Evolutionary conservation across 2,888 invertebrate genomes (phyloP).

Genomic region (Erebia ligea): DNA sequence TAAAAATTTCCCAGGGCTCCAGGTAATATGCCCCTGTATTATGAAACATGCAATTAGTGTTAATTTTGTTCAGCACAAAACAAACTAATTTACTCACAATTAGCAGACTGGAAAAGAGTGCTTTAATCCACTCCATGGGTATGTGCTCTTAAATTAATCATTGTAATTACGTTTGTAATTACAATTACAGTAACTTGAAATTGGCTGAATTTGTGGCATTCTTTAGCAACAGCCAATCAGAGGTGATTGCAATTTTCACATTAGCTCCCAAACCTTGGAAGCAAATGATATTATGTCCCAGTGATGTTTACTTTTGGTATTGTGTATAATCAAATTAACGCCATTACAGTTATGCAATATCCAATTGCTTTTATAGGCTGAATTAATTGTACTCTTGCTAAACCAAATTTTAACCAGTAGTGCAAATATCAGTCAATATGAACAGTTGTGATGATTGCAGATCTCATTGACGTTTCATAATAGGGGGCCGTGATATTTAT

Average conservation of each 20-base stretch:
- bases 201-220: too few species aligned
- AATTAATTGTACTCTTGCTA: neutral
- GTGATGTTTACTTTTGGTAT: neutral
- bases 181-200: too few species aligned
- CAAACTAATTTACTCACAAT: neutral
- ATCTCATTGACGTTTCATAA: neutral
- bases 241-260: neutral
- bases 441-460: neutral
- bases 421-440: neutral
- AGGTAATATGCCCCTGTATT: neutral
- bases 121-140: too few species aligned
- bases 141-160: too few species aligned
- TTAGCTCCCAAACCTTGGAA: too few species aligned
- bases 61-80: neutral
- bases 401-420: neutral
- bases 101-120: neutral
- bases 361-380: neutral
- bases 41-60: neutral
- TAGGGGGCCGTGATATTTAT: constrained; percentile 27
- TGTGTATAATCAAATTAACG: neutral
- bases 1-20: neutral
- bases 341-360: neutral
- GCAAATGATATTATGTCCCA: neutral
- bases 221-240: neutral
- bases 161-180: too few species aligned